phyloP scores from a whole-genome alignment of 2,113 vertebrate genomes.

The Ailuropoda melanoleuca region DNA sequence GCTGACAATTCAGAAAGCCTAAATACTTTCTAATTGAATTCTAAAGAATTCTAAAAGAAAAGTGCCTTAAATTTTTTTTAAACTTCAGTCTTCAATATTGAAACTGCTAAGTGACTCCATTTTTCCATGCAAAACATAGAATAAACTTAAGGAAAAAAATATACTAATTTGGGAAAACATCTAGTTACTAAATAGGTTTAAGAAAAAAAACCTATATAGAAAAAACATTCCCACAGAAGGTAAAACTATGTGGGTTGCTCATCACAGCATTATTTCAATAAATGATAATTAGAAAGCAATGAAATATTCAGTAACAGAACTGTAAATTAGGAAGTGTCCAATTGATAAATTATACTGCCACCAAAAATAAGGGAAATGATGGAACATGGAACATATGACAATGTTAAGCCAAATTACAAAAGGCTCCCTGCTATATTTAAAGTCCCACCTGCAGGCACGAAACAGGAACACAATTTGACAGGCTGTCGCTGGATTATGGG shows the following conservation, averaged over 20 bases:
- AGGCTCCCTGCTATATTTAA: no score
- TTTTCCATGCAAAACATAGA: background rate
- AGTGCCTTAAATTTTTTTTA: background rate
- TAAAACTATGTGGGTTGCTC: background rate
- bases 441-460: background rate
- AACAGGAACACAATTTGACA: background rate
- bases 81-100: constrained; percentile 63
- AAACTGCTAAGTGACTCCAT: constrained; percentile 63
- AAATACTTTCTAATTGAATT: background rate
- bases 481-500: background rate
- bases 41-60: background rate
- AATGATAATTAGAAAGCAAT: background rate
- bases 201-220: background rate
- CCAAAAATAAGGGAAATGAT: background rate
- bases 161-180: background rate
- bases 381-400: no score
- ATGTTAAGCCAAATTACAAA: background rate
- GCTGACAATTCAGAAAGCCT: background rate
- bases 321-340: background rate
- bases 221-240: background rate
- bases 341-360: background rate
- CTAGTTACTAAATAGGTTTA: background rate
- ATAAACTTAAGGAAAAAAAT: background rate
- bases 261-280: background rate
- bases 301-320: background rate